Evolutionary conservation across 1,140 invertebrate species (phyloP).

Genomic region (Atta texana): DNA sequence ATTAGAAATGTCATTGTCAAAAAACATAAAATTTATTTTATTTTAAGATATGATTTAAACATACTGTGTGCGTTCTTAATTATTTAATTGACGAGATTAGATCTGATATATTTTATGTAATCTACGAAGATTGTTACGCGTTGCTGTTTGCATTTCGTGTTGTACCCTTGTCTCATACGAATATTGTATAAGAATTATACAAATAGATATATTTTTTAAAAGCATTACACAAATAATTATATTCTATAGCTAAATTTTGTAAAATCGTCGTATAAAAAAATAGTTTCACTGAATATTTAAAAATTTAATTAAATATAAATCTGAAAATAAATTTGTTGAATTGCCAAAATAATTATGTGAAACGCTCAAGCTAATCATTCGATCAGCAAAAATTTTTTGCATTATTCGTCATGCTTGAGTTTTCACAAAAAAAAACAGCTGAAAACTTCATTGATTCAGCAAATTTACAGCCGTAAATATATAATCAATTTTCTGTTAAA

Average conservation of each 20-base stretch:
- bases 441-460: too few relatives aligned
- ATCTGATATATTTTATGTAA: neutral
- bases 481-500: too few relatives aligned
- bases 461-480: too few relatives aligned
- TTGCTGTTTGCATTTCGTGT: neutral
- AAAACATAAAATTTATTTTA: neutral
- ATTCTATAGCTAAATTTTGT: neutral
- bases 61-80: neutral
- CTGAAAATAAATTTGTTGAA: too few relatives aligned
- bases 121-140: neutral
- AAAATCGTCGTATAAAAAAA: neutral
- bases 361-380: too few relatives aligned
- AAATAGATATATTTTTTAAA: neutral
- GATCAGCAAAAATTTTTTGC: too few relatives aligned
- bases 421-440: too few relatives aligned
- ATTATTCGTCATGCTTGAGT: too few relatives aligned
- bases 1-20: neutral
- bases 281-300: too few relatives aligned
- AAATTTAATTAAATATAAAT: too few relatives aligned
- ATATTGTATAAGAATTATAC: neutral
- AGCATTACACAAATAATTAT: neutral
- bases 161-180: neutral
- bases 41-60: neutral
- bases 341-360: too few relatives aligned
- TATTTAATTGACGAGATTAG: neutral